phyloP scores from a whole-genome alignment of 2,797 vertebrate genomes.

The Acanthurus lineatus region DNA sequence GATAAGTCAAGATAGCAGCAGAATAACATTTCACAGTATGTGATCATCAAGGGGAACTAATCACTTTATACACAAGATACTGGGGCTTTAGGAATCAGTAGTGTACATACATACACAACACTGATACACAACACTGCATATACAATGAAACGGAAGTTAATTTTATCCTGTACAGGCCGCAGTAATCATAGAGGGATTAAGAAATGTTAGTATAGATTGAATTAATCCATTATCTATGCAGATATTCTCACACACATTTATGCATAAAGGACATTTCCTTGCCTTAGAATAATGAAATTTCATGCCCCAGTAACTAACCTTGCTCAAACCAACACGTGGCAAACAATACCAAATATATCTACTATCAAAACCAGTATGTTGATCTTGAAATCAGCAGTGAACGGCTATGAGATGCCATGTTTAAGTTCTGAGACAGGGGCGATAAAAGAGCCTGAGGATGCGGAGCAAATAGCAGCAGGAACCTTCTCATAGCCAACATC shows the following conservation, averaged over 20 bases:
- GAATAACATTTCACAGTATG: slow-evolving; percentile 47
- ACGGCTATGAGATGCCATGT: not conserved
- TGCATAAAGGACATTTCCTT: not conserved
- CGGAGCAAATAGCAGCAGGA: slow-evolving; percentile 31
- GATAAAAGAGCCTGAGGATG: slow-evolving; percentile 24
- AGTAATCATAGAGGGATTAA: slow-evolving; percentile 48
- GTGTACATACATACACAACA: not conserved
- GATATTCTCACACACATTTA: slow-evolving; percentile 33
- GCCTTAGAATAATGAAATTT: slow-evolving; percentile 35
- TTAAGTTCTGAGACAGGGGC: slow-evolving; percentile 20
- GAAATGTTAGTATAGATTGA: slow-evolving; percentile 26
- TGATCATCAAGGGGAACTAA: slow-evolving; percentile 55
- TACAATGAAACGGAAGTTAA: slow-evolving; percentile 31
- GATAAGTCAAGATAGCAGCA: slow-evolving; percentile 47
- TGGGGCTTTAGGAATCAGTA: slow-evolving; percentile 27
- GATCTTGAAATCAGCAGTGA: not conserved
- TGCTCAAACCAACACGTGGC: slow-evolving; percentile 6
- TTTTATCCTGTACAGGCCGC: slow-evolving; percentile 35
- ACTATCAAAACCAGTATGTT: not conserved
- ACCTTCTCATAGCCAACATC: slow-evolving; percentile 46
- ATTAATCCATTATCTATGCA: slow-evolving; percentile 39
- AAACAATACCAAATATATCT: not conserved
- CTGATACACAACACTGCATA: not conserved
- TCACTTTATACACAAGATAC: slow-evolving; percentile 46
- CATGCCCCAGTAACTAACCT: slow-evolving; percentile 10